Conservation (phyloP, 2,888 invertebrate species). For the Cyrtodaria siliqua region DNA sequence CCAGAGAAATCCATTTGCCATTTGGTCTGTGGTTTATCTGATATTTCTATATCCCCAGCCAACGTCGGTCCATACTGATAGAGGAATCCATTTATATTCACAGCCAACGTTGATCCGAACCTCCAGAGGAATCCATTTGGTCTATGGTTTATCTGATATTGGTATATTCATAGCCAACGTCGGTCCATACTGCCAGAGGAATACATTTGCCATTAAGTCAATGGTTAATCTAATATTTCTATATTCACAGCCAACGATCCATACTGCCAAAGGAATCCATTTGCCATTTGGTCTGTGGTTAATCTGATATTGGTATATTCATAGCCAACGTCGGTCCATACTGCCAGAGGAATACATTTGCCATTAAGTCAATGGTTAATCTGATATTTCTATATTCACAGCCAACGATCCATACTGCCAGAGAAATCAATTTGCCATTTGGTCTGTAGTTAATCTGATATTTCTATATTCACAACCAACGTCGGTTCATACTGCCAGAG, state of each 20-base stretch:
- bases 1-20: background rate
- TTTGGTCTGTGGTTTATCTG: too few species aligned
- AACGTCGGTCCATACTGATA: background rate
- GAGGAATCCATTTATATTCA: background rate
- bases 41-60: too few species aligned
- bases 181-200: background rate
- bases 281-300: too few species aligned
- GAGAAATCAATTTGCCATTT: background rate
- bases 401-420: constrained; percentile 23
- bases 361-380: constrained; percentile 38
- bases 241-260: background rate
- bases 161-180: background rate
- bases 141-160: background rate
- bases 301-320: too few species aligned
- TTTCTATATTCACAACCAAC: background rate
- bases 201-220: too few species aligned
- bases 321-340: constrained; percentile 56
- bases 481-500: background rate
- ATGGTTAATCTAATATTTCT: background rate
- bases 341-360: constrained; percentile 53
- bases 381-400: background rate
- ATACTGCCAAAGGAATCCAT: constrained; percentile 16
- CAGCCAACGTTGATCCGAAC: constrained; percentile 56
- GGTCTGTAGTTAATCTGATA: background rate
- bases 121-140: constrained; percentile 52